phyloP scores from a whole-genome alignment of 2,797 vertebrate species.

The Graptemys geographica region DNA sequence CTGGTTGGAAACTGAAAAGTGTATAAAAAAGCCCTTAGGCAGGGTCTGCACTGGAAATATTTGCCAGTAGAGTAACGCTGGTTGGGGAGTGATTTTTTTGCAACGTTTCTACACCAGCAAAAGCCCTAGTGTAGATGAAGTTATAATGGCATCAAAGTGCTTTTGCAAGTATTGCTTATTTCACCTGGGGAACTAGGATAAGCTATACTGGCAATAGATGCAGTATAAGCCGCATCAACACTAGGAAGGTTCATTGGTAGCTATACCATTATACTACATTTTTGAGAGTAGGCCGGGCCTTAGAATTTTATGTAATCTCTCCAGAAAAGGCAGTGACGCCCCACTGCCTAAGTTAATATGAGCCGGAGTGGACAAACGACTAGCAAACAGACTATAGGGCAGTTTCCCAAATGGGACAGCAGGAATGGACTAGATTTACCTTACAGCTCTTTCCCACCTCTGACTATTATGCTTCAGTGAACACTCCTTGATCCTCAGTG shows the following conservation, averaged over 20 bases:
- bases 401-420: background rate
- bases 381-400: background rate
- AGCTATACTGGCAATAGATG: background rate
- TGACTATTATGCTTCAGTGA: background rate
- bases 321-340: background rate
- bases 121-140: background rate
- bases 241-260: background rate
- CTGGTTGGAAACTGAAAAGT: background rate
- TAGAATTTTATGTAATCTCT: fast-evolving
- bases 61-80: background rate
- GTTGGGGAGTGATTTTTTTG: background rate
- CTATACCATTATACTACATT: background rate
- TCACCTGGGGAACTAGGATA: background rate
- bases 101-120: background rate
- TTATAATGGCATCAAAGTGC: background rate
- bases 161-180: background rate
- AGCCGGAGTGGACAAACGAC: background rate
- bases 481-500: background rate
- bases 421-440: fast-evolving
- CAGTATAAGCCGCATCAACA: background rate
- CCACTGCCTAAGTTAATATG: background rate
- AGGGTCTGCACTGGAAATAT: background rate
- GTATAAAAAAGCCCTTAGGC: background rate
- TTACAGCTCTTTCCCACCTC: background rate
- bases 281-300: background rate